Evolutionary conservation across 2,113 vertebrate genomes (phyloP), one percentile per base, ranked within the genome.

Genomic region (Daphoenositta chrysoptera): DNA sequence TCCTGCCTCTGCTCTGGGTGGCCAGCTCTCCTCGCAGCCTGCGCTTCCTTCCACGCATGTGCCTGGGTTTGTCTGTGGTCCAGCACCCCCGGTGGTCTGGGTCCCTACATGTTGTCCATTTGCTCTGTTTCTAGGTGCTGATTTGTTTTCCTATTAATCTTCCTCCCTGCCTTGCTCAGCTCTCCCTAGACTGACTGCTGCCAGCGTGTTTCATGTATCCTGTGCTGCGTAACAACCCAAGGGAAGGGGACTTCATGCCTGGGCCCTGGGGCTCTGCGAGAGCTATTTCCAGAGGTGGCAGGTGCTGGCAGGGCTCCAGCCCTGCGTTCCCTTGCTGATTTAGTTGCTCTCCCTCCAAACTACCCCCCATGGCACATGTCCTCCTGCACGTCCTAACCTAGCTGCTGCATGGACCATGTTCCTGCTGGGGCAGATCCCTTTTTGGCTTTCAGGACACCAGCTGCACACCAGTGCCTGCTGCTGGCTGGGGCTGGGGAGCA

Each of bases 141-240:
- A 94, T 91, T 95, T 97, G 89, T 96, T 96, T 97, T 91, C 70
- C 91, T 82, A 84, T 93, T 93, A 91, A 95, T 96, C 93, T 91
- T 50, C 0, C 44, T 91, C 75, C 73, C 75, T 86, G 64, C 68
- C 64, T 93, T 65, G 78, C 91, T 83, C 85, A 69, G 8, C 66
- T 93, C 93, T 90, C 90, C 78, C 65, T 48, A 61, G 82, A 65
- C 87, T 50, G 70, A 42, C 81, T 1, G 13, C 87, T 96, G 94
- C 95, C 94, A 93, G 48, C 64, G 60, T 47, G 64, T 76, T 93
- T 91, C 65, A 18, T 42, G 78, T 64, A 60, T 92, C 82, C 14
- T 66, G 50, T 26, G 66, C 89, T 93, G 93, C 2, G 2, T 69
- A 93, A 85, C 31, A 77, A 44, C 63, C 9, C 50, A 4, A 19